Evolutionary conservation across 2,888 invertebrate genomes (phyloP).

Genomic region (Nephrotoma flavescens): DNA sequence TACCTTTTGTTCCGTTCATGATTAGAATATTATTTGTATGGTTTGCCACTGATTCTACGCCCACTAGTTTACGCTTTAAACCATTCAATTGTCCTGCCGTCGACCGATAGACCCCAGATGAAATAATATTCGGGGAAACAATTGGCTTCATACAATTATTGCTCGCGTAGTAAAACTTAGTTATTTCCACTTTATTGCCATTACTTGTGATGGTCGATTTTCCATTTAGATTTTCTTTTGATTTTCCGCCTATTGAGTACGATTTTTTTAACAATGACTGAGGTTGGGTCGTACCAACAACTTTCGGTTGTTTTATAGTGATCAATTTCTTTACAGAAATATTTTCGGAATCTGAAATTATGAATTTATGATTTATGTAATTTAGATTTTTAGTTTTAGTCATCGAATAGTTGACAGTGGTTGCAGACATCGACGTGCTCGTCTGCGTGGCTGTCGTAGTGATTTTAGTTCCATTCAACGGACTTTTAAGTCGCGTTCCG

Average conservation of each 20-base stretch:
- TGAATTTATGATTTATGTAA: neutral
- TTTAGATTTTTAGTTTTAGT: neutral
- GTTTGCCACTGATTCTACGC: neutral
- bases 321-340: neutral
- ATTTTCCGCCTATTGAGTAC: neutral
- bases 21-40: neutral
- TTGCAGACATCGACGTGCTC: neutral
- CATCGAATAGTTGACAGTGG: neutral
- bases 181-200: neutral
- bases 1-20: neutral
- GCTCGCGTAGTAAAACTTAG: neutral
- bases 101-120: neutral
- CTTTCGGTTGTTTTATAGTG: neutral
- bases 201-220: neutral
- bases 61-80: neutral
- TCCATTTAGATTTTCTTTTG: neutral
- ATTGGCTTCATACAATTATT: constrained; percentile 1
- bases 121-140: neutral
- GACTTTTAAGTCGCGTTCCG: neutral
- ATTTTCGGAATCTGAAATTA: neutral
- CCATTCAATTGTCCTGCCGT: neutral
- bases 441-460: neutral
- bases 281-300: neutral
- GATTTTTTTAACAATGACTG: neutral
- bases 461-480: neutral